phyloP scores from a whole-genome alignment of 2,797 vertebrate genomes.

The Neoniphon sammara region DNA sequence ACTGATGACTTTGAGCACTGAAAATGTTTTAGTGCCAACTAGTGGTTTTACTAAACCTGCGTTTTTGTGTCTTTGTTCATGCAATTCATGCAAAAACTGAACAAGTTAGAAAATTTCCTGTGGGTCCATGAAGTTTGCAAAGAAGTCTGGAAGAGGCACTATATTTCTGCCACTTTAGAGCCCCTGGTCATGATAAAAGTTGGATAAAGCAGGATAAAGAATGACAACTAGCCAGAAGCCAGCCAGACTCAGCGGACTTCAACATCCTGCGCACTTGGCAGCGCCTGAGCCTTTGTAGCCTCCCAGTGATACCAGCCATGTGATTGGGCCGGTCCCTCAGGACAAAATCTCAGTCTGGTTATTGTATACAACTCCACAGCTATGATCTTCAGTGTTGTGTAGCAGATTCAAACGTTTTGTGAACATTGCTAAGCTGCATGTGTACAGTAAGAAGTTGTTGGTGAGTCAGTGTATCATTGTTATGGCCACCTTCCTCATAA shows the following conservation, averaged over 20 bases:
- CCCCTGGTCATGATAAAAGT: neutral
- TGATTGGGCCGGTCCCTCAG: slow-evolving; percentile 12
- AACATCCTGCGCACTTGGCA: slow-evolving; percentile 46
- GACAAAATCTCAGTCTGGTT: slow-evolving; percentile 1
- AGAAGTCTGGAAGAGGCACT: slow-evolving; percentile 27
- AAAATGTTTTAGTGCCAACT: no score
- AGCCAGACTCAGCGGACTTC: slow-evolving; percentile 17
- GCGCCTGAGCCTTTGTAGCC: slow-evolving; percentile 30
- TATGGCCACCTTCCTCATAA: slow-evolving; percentile 54
- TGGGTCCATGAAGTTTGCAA: neutral
- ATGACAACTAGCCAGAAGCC: slow-evolving; percentile 13
- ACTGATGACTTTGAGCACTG: no score
- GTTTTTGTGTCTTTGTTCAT: neutral
- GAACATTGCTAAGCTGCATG: slow-evolving; percentile 33
- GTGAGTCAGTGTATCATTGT: slow-evolving; percentile 62
- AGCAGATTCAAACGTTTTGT: slow-evolving; percentile 48
- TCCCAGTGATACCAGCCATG: slow-evolving; percentile 28
- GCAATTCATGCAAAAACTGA: neutral
- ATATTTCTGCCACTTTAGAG: slow-evolving; percentile 37
- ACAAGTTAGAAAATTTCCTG: no score
- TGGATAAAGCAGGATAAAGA: slow-evolving; percentile 24
- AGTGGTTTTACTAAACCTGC: no score
- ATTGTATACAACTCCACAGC: slow-evolving; percentile 20
- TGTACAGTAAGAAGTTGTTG: slow-evolving; percentile 3
- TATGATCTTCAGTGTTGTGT: slow-evolving; percentile 33